A percentile compares a stretch with the other conserved stretches of the same genome.
These are phyloP conservation scores for Hippolais icterina DNA, from an alignment of 2,113 vertebrate species.

Conservation along the genomic window DNA sequence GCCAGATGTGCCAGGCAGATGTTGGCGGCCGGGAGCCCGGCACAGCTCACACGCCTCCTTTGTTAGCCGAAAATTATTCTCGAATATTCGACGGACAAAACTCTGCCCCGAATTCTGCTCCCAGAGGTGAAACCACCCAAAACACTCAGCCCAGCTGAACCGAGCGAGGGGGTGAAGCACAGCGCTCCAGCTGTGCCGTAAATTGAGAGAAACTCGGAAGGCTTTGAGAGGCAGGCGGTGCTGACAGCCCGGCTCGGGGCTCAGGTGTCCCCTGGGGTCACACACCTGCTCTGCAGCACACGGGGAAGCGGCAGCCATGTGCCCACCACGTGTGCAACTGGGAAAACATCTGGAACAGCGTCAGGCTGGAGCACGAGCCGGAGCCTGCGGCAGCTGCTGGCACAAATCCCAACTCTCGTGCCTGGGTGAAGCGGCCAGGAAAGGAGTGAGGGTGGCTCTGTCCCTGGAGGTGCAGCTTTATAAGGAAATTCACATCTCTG, in stretches of 20 bases:
- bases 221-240: fast-evolving
- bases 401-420: not conserved
- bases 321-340: not conserved
- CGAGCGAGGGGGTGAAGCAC: fast-evolving
- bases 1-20: not conserved
- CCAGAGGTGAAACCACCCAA: fast-evolving
- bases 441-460: fast-evolving
- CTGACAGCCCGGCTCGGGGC: fast-evolving
- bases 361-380: not conserved
- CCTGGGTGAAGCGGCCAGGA: not conserved
- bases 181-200: fast-evolving
- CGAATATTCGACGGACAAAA: not conserved
- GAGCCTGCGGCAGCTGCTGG: not conserved
- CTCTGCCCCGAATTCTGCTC: not conserved
- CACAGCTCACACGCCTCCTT: not conserved
- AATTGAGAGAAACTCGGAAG: fast-evolving
- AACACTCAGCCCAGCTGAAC: fast-evolving
- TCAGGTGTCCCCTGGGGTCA: not conserved
- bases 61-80: fast-evolving
- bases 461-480: not conserved
- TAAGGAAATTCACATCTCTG: not conserved
- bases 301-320: not conserved
- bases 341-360: not conserved
- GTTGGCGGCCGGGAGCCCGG: not conserved
- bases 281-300: not conserved